Percentiles rank a stretch among this genome's conserved stretches.
Conservation (phyloP, 2,113 vertebrate genomes). For the Felis chaus region DNA sequence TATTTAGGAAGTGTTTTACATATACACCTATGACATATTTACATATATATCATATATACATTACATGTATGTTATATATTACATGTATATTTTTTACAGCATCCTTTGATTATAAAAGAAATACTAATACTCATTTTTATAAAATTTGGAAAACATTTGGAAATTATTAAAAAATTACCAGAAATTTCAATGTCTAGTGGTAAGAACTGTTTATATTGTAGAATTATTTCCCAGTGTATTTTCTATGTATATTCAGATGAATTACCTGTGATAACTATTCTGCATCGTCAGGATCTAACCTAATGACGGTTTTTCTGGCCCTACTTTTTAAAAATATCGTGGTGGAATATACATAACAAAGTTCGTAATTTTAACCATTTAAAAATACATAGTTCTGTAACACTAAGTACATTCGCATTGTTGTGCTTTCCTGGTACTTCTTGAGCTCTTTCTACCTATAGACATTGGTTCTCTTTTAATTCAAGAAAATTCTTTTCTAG, state of each 20-base stretch:
- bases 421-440: background rate
- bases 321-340: background rate
- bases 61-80: no score
- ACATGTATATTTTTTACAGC: background rate
- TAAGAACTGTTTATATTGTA: background rate
- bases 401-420: background rate
- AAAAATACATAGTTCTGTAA: background rate
- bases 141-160: slow-evolving; percentile 21
- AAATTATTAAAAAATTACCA: slow-evolving; percentile 1
- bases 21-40: no score
- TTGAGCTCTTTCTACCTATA: background rate
- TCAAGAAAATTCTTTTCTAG: background rate
- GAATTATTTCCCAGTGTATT: background rate
- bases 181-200: background rate
- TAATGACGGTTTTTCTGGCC: background rate
- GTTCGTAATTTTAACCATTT: background rate
- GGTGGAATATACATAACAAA: background rate
- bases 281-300: background rate
- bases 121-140: background rate
- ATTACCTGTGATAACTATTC: background rate
- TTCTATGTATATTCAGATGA: background rate
- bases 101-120: slow-evolving; percentile 21
- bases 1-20: background rate
- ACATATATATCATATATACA: no score
- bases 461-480: background rate